Conservation (phyloP, 2,113 vertebrate species). For the Laticauda laticaudata region DNA sequence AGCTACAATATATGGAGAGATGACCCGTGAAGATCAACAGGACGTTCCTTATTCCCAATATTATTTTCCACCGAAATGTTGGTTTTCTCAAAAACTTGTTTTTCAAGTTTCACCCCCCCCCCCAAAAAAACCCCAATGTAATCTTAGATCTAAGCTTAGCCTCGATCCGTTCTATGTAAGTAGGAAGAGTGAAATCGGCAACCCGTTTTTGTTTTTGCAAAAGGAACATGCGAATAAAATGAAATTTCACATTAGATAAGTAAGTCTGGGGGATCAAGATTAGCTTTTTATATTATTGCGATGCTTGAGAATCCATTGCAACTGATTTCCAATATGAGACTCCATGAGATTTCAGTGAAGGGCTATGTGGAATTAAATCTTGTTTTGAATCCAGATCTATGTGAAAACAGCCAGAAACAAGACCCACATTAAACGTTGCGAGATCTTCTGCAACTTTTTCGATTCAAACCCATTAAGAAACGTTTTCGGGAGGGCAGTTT, state of each 20-base stretch:
- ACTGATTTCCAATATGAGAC: neutral
- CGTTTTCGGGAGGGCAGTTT: neutral
- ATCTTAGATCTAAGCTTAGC: neutral
- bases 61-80: neutral
- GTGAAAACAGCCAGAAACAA: neutral
- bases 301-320: neutral
- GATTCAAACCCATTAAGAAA: neutral
- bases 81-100: neutral
- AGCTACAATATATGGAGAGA: neutral
- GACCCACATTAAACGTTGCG: neutral
- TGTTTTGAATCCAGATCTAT: neutral
- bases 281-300: neutral
- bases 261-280: neutral
- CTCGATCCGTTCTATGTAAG: neutral
- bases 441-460: neutral
- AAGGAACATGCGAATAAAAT: neutral
- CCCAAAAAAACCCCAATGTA: neutral
- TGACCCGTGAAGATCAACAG: neutral
- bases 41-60: neutral
- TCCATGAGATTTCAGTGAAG: neutral
- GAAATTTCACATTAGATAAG: neutral
- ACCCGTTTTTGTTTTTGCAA: neutral
- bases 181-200: neutral
- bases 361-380: neutral
- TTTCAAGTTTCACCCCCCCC: neutral